These are phyloP conservation scores for Schizopygopsis malacanthus DNA, from an alignment of 2,797 vertebrate species.

Conservation along the genomic window DNA sequence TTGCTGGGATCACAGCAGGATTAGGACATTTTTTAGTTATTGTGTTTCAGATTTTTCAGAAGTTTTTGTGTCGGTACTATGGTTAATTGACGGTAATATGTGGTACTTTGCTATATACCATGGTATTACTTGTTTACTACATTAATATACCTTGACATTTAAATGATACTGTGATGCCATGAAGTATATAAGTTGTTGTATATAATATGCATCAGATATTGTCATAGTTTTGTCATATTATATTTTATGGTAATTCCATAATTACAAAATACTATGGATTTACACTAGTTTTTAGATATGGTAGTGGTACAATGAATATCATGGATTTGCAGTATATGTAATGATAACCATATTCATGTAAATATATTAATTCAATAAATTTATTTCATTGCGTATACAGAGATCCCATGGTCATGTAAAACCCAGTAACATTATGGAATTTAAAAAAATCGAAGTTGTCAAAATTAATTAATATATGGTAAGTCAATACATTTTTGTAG, in stretches of 20 bases:
- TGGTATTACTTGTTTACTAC: not conserved
- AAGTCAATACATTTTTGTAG: not conserved
- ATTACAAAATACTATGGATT: not conserved
- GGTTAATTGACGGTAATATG: not conserved
- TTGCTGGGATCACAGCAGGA: constrained; percentile 35
- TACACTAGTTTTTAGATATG: not conserved
- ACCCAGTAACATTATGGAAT: not conserved
- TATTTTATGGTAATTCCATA: not conserved
- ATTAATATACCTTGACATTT: not conserved
- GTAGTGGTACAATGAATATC: not conserved
- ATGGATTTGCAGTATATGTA: not conserved
- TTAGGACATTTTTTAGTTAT: constrained; percentile 31
- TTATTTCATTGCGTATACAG: not conserved
- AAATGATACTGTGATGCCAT: not conserved
- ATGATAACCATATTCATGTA: not conserved
- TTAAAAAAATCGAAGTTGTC: not conserved
- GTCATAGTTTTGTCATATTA: not conserved
- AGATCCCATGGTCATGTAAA: constrained; percentile 1
- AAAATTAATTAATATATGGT: not conserved
- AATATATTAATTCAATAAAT: not conserved
- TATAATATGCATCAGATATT: not conserved
- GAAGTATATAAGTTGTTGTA: not conserved
- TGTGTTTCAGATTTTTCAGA: constrained; percentile 14
- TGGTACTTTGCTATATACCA: not conserved
- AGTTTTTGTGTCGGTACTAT: not conserved